Evolutionary conservation across 2,113 vertebrate genomes (phyloP).

Genomic region (Sturnus vulgaris): DNA sequence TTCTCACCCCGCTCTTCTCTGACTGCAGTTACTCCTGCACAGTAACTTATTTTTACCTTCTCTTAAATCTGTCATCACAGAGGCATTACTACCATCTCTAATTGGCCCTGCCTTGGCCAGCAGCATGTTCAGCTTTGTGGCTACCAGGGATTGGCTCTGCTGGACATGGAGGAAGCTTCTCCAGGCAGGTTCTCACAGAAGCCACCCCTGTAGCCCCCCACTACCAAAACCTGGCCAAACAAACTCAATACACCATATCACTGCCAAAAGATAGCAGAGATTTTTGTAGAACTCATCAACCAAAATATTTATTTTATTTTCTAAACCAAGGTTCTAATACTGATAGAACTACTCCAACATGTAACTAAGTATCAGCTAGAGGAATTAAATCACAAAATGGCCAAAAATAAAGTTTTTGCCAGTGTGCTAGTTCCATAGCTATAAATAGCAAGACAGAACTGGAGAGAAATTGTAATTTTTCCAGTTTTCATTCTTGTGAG

Average conservation of each 20-base stretch:
- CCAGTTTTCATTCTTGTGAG: not conserved
- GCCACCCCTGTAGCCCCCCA: fast-evolving
- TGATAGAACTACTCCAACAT: not conserved
- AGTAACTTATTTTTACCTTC: not conserved
- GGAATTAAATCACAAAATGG: not conserved
- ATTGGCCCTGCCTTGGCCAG: not conserved
- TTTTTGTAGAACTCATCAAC: not conserved
- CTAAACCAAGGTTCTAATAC: not conserved
- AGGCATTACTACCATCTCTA: not conserved
- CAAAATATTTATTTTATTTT: not conserved
- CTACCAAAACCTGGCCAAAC: not conserved
- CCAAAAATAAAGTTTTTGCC: not conserved
- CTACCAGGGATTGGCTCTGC: not conserved
- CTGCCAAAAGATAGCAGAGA: not conserved
- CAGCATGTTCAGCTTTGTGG: not conserved
- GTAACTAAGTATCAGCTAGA: not conserved
- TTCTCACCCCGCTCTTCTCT: fast-evolving
- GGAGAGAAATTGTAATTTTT: not conserved
- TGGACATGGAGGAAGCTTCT: not conserved
- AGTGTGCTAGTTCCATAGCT: not conserved
- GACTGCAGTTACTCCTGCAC: not conserved
- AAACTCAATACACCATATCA: not conserved
- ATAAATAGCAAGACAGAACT: not conserved
- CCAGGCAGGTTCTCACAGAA: not conserved
- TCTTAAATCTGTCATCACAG: not conserved